Percentiles rank a stretch among this genome's conserved stretches.
phyloP scores from a whole-genome alignment of 1,140 invertebrate species.

The silkworm (Bombyx mori) region DNA sequence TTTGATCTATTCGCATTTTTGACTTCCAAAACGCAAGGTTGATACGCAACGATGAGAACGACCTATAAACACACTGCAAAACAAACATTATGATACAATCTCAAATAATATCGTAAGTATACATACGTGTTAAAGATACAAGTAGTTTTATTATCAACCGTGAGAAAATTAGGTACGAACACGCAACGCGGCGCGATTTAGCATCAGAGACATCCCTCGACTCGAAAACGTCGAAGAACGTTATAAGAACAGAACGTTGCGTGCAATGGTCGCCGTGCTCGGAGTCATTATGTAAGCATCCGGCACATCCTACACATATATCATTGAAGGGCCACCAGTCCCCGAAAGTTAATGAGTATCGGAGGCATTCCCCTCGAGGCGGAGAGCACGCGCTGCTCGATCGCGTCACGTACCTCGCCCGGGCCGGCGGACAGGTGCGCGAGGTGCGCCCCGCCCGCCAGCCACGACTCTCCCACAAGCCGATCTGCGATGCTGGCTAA shows the following conservation, averaged over 20 bases:
- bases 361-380: conserved; percentile 46
- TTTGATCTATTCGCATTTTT: not conserved
- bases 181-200: conserved; percentile 14
- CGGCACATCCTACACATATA: conserved; percentile 53
- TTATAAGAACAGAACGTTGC: conserved; percentile 4
- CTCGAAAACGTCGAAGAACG: not conserved
- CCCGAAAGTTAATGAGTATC: conserved; percentile 59
- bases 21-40: conserved; percentile 22
- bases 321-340: conserved; percentile 52
- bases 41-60: conserved; percentile 41
- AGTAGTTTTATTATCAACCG: conserved; percentile 11
- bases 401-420: conserved; percentile 18
- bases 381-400: conserved; percentile 29
- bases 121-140: conserved; percentile 14
- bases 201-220: conserved; percentile 28
- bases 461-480: conserved; percentile 13
- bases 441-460: conserved; percentile 15
- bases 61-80: conserved; percentile 40
- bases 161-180: conserved; percentile 20
- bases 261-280: conserved; percentile 2
- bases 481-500: conserved; percentile 14
- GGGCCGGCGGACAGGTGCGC: conserved; percentile 25
- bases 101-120: conserved; percentile 4
- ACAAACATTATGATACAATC: conserved; percentile 5
- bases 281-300: conserved; percentile 53